Conservation (phyloP, 2,888 invertebrate genomes). For the Zygogramma bicolorata region DNA sequence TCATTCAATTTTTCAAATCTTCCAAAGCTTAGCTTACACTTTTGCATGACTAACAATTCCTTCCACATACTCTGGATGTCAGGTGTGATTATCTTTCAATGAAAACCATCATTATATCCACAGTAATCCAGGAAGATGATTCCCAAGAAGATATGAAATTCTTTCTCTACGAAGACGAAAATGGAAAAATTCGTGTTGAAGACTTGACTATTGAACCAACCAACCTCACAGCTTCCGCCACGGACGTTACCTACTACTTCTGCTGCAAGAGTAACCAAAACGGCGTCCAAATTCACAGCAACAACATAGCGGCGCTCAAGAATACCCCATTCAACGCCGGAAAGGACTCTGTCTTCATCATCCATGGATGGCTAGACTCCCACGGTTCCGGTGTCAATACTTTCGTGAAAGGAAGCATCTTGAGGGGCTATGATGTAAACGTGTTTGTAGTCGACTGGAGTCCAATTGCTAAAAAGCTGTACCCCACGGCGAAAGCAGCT, state of each 20-base stretch:
- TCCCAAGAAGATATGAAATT: slow-evolving; percentile 20
- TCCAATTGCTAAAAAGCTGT: slow-evolving; percentile 37
- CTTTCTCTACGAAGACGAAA: slow-evolving; percentile 38
- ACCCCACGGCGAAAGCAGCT: slow-evolving; percentile 44
- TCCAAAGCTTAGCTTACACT: too few relatives aligned
- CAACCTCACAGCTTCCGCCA: slow-evolving; percentile 26
- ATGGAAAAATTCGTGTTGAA: slow-evolving; percentile 41
- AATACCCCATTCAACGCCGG: slow-evolving; percentile 45
- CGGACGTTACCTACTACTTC: slow-evolving; percentile 52
- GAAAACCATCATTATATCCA: not conserved
- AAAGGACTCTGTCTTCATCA: slow-evolving; percentile 54
- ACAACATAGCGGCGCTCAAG: slow-evolving; percentile 23
- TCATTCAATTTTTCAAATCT: too few relatives aligned
- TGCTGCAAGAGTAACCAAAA: slow-evolving; percentile 49
- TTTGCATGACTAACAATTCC: too few relatives aligned
- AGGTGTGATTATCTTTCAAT: too few relatives aligned
- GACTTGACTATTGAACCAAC: slow-evolving; percentile 26
- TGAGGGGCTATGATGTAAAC: slow-evolving; percentile 54
- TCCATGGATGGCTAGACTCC: slow-evolving; percentile 59
- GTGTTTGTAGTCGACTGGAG: slow-evolving; percentile 62
- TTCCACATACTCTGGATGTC: too few relatives aligned
- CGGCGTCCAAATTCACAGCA: slow-evolving; percentile 33
- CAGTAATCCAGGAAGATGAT: not conserved
- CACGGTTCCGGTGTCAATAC: slow-evolving; percentile 51
- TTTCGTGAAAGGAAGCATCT: slow-evolving; percentile 49